Base-by-base conservation (phyloP, 2,888 invertebrate genomes). In the Pyrgus malvae region DNA sequence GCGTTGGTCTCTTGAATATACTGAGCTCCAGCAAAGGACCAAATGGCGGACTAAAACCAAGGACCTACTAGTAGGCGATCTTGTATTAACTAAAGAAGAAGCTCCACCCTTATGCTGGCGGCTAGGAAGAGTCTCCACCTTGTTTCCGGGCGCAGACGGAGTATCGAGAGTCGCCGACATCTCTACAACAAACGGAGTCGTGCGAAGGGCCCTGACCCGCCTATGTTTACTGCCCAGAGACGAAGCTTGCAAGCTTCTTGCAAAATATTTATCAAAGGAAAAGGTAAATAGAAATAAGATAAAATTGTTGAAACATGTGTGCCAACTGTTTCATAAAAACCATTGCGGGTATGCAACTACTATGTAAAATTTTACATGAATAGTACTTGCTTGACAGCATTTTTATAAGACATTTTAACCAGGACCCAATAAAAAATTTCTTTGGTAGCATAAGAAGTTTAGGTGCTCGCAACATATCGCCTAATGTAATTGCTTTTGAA, bases 271-370 rank as follows among this genome's bases (percentile, higher is more conserved):
- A 6, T 9, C 27, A 27, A 27, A 27, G n/a, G n/a, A n/a, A 27
- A 27, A 27, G 27, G n/a, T 2, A 27, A n/a, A 27, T 9, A n/a
- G 27, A 27, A 7, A 27, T n/a, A 27, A 27, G n/a, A 27, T 27
- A 8, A n/a, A 9, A 3, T 27, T 27, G n/a, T 9, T 27, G 27
- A 27, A 27, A 27, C 8, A 27, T 9, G 9, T 9, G 27, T n/a
- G 2, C 27, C 27, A 9, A 9, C 27, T 9, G 6, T 45, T 41
- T 56, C 4, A 56, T 56, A n/a, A 50, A 42, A 41, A 56, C 50
- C 11, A 56, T 56, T 19, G 31, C 50, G 35, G 56, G 45, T 8
- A 11, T 56, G 23, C 31, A 50, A 44, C 8, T 38, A 1, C n/a
- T 27, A n/a, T 27, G 27, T 8, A 27, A 8, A 9, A 27, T 27